Evolutionary conservation across 2,888 invertebrate genomes (phyloP).

Genomic region (Hanleya hanleyi): DNA sequence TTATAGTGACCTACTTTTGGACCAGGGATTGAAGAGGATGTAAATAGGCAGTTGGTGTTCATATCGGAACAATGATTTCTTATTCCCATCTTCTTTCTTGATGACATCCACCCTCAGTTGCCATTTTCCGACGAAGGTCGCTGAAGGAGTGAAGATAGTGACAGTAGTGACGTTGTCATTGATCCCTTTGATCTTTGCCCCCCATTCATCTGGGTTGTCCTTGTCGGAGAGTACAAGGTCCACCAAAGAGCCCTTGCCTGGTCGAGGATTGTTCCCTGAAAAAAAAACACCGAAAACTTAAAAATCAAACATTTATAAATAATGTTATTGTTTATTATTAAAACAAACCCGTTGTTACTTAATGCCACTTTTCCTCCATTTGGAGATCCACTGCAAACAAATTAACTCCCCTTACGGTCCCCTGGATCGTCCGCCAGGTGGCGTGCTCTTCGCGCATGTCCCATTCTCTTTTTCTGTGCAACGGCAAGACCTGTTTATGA

Average conservation of each 20-base stretch:
- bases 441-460: too few relatives aligned
- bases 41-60: slow-evolving; percentile 76
- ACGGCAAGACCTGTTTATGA: too few relatives aligned
- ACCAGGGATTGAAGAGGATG: slow-evolving; percentile 93
- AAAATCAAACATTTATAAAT: too few relatives aligned
- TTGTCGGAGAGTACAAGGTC: slow-evolving; percentile 52
- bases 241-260: slow-evolving; percentile 53
- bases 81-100: not conserved
- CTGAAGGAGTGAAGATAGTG: slow-evolving; percentile 52
- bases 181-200: slow-evolving; percentile 42
- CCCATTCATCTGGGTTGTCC: slow-evolving; percentile 52
- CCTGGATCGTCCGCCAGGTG: too few relatives aligned
- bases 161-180: slow-evolving; percentile 37
- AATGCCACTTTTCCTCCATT: too few relatives aligned
- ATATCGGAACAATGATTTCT: slow-evolving; percentile 17
- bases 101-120: slow-evolving; percentile 47
- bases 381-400: too few relatives aligned
- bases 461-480: too few relatives aligned
- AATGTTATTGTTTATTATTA: too few relatives aligned
- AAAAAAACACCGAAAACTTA: too few relatives aligned
- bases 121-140: slow-evolving; percentile 59
- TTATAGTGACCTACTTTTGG: slow-evolving; percentile 82
- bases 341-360: too few relatives aligned
- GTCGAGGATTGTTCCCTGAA: slow-evolving; percentile 50
- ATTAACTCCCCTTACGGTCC: too few relatives aligned